Evolutionary conservation across 2,113 vertebrate genomes (phyloP).

Genomic region (Archocentrus centrarchus): DNA sequence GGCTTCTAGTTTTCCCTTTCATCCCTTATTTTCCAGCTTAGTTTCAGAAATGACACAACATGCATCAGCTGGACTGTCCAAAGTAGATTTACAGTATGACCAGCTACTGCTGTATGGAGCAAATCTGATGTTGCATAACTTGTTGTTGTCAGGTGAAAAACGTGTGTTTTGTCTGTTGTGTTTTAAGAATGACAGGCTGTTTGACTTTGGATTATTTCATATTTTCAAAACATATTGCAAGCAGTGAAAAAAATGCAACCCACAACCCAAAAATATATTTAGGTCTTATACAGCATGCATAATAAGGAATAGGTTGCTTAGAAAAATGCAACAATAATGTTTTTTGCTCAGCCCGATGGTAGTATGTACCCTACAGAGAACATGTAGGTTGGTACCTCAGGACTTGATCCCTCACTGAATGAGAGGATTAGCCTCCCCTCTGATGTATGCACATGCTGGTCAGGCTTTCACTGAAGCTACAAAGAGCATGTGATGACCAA

Average conservation of each 20-base stretch:
- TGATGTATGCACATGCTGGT: slow-evolving; percentile 55
- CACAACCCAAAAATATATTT: background rate
- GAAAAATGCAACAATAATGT: slow-evolving; percentile 7
- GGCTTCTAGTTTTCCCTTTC: background rate
- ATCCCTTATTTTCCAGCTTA: background rate
- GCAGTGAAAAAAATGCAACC: background rate
- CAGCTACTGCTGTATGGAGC: background rate
- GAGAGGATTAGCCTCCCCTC: slow-evolving; percentile 64
- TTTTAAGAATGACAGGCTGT: background rate
- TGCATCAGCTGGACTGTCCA: background rate
- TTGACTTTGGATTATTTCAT: accelerated
- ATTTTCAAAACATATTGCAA: background rate
- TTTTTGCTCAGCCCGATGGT: slow-evolving; percentile 22
- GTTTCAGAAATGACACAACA: background rate
- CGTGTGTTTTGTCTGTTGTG: background rate
- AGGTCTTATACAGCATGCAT: accelerated
- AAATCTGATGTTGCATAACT: background rate
- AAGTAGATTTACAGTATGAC: background rate
- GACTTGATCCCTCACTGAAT: slow-evolving; percentile 68
- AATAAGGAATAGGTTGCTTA: background rate
- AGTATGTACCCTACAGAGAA: slow-evolving; percentile 28
- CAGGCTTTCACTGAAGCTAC: slow-evolving; percentile 61
- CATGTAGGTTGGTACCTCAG: slow-evolving; percentile 63
- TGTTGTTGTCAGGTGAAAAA: slow-evolving; percentile 5
- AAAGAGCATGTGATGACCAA: slow-evolving; percentile 32